Evolutionary conservation across 1,140 invertebrate species (phyloP), one percentile per base, ranked within the genome.

Genomic region (Holotrichia oblita): DNA sequence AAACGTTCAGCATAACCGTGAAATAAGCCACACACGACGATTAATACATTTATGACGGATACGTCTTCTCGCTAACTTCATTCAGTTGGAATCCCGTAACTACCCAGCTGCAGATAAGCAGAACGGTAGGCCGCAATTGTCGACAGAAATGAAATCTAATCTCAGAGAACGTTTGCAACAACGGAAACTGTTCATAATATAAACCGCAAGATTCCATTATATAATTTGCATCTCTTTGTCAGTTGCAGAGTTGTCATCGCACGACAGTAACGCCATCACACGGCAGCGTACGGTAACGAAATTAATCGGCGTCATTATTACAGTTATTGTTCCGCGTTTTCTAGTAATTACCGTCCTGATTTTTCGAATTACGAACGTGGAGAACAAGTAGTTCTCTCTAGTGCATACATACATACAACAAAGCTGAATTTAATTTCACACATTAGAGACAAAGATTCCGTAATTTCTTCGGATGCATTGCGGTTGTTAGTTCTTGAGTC

Each of bases 191-290:
- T 55, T 55, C 48, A 55, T 55, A 55, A 55, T 17, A 55, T 55
- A 55, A 17, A 55, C 48, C 48, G 48, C 48, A 55, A 55, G 48
- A 55, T 55, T 17, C 17, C 48, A 55, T 55, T 55, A 55, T 55
- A 55, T 55, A 55, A 55, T 55, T 55, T 55, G 48, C 48, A 55
- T 55, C 48, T 55, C 12, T 6, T 17, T 55, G 14, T 55, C 17
- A 55, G 48, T 34, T 17, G 48, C 48, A 55, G n/a, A n/a, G 48
- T 55, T 55, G 48, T 55, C 48, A 55, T 55, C 48, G 48, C n/a
- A 17, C 12, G n/a, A 55, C 48, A 3, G 48, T 17, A 17, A 55
- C 14, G 12, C 48, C 48, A 17, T 55, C 48, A 14, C 17, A 17
- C 48, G 48, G 0, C 48, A 17, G 0, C 48, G 48, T 55, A 55